phyloP scores from a whole-genome alignment of 2,113 vertebrate genomes.

The Zootoca vivipara region DNA sequence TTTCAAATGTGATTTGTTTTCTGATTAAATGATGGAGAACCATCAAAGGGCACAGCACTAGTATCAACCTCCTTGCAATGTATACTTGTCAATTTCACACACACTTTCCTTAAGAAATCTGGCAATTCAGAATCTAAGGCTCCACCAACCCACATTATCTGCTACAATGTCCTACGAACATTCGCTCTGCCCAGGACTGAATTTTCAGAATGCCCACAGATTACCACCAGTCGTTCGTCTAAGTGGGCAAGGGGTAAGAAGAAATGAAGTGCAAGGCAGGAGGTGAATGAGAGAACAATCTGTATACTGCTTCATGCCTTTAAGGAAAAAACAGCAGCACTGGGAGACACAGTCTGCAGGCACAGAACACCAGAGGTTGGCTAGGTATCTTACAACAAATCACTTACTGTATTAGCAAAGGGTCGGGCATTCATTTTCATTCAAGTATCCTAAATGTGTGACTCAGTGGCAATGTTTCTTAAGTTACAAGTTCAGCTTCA shows the following conservation, averaged over 20 bases:
- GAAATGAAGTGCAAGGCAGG: not conserved
- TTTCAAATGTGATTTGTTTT: no score
- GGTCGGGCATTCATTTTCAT: constrained; percentile 19
- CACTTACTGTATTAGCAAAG: constrained; percentile 62
- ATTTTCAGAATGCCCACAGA: constrained; percentile 18
- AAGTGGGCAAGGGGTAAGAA: no score
- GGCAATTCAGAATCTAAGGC: not conserved
- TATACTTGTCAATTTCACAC: not conserved
- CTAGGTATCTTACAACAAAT: constrained; percentile 48
- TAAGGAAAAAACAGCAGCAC: constrained; percentile 47
- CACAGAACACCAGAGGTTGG: constrained; percentile 34
- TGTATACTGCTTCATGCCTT: constrained; percentile 29
- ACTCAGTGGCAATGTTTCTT: constrained; percentile 45
- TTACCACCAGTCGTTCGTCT: not conserved
- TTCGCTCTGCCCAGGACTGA: not conserved
- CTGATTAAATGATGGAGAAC: no score
- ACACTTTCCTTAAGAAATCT: constrained; percentile 19
- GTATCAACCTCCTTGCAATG: not conserved
- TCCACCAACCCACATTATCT: constrained; percentile 37
- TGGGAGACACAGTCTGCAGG: constrained; percentile 33
- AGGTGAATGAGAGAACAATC: not conserved
- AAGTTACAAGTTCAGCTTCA: constrained; percentile 53
- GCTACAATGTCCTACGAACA: constrained; percentile 12
- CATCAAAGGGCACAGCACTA: no score
- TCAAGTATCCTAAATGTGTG: constrained; percentile 59